Evolutionary conservation across 2,113 vertebrate species (phyloP).

Genomic region (Emydura subglobosa): DNA sequence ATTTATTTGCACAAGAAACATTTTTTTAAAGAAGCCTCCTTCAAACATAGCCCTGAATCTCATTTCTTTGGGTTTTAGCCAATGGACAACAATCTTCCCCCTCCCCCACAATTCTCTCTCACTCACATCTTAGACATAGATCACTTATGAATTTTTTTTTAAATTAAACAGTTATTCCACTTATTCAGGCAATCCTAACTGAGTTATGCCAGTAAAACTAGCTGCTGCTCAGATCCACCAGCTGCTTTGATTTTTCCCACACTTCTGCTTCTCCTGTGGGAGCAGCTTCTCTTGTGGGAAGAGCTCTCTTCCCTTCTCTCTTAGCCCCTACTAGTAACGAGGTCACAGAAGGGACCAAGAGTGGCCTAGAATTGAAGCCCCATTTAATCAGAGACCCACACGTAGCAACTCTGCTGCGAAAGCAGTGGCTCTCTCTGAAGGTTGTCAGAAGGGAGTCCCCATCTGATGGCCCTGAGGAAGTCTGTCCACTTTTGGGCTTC

Average conservation of each 20-base stretch:
- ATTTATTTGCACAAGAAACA: slow-evolving; percentile 25
- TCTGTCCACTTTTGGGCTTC: not conserved
- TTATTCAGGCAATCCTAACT: not conserved
- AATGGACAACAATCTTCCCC: not conserved
- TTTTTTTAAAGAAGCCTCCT: not conserved
- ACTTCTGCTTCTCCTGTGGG: accelerated
- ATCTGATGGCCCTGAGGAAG: not conserved
- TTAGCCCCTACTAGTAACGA: not conserved
- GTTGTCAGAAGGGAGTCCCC: not conserved
- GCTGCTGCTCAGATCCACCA: not conserved
- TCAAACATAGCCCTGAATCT: not conserved
- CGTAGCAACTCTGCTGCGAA: not conserved
- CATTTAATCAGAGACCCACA: not conserved
- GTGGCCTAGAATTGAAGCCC: not conserved
- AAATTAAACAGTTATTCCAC: not conserved
- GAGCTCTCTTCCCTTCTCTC: not conserved
- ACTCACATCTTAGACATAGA: not conserved
- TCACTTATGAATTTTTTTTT: slow-evolving; percentile 23
- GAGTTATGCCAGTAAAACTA: not conserved
- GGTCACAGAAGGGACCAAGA: not conserved
- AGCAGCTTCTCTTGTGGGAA: not conserved
- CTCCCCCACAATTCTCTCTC: not conserved
- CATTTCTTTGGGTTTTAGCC: not conserved
- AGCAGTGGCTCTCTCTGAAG: not conserved
- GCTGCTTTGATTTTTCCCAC: not conserved